These are phyloP conservation scores for Chrysaora quinquecirrha DNA, from an alignment of 30 jellyfish, hydroid and myxozoan genomes.

Conservation along the genomic window DNA sequence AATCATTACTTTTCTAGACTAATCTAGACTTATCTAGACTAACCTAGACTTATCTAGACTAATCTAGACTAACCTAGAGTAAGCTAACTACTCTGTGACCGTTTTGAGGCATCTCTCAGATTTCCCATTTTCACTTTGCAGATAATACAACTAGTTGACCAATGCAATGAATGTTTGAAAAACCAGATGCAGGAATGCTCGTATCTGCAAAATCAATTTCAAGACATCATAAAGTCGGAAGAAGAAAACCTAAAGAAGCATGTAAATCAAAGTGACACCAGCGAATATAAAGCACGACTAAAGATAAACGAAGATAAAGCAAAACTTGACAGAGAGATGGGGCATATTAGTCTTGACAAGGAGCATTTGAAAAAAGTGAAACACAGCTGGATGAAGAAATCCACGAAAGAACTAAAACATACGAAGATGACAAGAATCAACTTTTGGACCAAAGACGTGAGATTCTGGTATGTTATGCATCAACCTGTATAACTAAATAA, in stretches of 20 bases:
- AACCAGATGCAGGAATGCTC: constrained; percentile 35
- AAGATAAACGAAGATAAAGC: constrained; percentile 45
- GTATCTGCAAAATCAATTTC: constrained; percentile 20
- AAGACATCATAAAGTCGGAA: constrained; percentile 34
- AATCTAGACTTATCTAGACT: too few relatives aligned
- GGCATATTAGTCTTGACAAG: constrained; percentile 56
- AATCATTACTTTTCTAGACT: too few relatives aligned
- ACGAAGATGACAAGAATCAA: constrained; percentile 25
- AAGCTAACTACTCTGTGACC: too few relatives aligned
- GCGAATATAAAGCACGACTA: constrained; percentile 14
- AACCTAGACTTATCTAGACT: too few relatives aligned
- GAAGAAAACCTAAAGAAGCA: constrained; percentile 7
- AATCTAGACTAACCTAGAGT: too few relatives aligned
- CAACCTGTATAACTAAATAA: background rate
- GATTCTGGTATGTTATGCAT: constrained; percentile 20
- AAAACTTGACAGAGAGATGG: constrained; percentile 62
- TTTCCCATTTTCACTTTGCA: constrained; percentile 1
- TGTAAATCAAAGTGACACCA: constrained; percentile 15
- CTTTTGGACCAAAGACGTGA: constrained; percentile 22
- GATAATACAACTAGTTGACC: constrained; percentile 15
- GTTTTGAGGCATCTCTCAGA: too few relatives aligned
- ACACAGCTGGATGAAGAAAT: constrained; percentile 29
- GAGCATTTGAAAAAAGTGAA: constrained; percentile 40
- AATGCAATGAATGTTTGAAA: constrained; percentile 26
- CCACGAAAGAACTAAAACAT: constrained; percentile 27